Evolutionary conservation across 2,113 vertebrate species (phyloP), one percentile per base, ranked within the genome.

Genomic region (Menura novaehollandiae): DNA sequence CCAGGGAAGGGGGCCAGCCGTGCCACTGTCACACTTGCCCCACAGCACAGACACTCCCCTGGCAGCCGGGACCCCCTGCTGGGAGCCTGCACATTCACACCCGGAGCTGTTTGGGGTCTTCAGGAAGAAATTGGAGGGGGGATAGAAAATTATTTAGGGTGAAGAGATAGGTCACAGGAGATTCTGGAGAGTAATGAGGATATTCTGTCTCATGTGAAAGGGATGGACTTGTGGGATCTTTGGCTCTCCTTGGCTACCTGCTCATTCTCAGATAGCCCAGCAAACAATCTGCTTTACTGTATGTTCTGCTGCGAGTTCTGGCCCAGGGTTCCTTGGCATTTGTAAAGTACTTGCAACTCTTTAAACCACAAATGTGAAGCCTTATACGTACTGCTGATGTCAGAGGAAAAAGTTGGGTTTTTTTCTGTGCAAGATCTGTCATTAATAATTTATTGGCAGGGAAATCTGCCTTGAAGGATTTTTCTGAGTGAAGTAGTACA

Each of bases 1-100:
- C 27, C 63, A 46, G 64, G 59, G 53, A n/a, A 14, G 35, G 2
- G 4, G 15, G 23, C 21, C 22, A 52, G 49, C 41, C 33, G 49
- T 76, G 60, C 30, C 9, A 1, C 63, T 30, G 67, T 19, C 33
- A 18, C 5, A 2, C 20, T 33, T 18, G 0, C 30, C 23, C 39
- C 4, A 2, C 28, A 19, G 69, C 43, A 64, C 3, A 1, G 8
- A 49, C 17, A 2, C 27, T 52, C 13, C 32, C 43, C n/a, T 15
- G 60, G n/a, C 69, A 85, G 64, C 49, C 26, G 21, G 3, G 3
- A 10, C 49, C 24, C 0, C 2, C 3, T 4, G 6, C 41, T 14
- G 19, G 37, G 15, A 71, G 9, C n/a, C 60, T 67, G 62, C 16
- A 27, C 5, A 0, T 55, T 84, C 12, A 4, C 13, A 20, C 69